A percentile compares a stretch with the other conserved stretches of the same genome.
These are phyloP conservation scores for Heloderma charlesbogerti DNA, from an alignment of 2,113 vertebrate genomes.

Conservation along the genomic window DNA sequence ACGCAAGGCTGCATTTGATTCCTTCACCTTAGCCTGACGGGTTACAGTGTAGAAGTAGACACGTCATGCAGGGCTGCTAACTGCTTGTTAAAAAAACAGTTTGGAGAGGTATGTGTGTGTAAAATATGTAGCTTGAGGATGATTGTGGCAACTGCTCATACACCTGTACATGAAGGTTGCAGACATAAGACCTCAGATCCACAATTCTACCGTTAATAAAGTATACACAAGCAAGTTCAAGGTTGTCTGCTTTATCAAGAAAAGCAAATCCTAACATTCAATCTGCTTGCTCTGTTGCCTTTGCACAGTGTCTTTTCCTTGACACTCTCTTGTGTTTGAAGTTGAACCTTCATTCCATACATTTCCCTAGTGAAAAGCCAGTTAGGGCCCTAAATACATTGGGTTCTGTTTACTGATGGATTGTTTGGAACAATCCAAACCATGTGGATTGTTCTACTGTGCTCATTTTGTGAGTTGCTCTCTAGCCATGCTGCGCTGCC, in stretches of 20 bases:
- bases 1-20: neutral
- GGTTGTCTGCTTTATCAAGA: neutral
- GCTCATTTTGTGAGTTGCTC: neutral
- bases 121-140: neutral
- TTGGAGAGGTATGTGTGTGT: neutral
- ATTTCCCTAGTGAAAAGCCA: neutral
- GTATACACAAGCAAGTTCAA: neutral
- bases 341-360: neutral
- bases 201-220: neutral
- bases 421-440: too few relatives aligned
- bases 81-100: neutral
- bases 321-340: neutral
- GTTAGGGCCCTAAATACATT: neutral
- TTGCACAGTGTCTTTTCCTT: neutral
- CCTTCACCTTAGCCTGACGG: neutral
- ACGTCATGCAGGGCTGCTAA: neutral
- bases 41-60: neutral
- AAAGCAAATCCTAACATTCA: neutral
- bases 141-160: neutral
- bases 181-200: neutral
- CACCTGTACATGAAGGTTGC: neutral
- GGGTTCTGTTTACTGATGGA: neutral
- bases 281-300: neutral
- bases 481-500: neutral
- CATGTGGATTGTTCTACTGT: neutral